phyloP scores from a whole-genome alignment of 2,113 vertebrate species.

The Galbula dea region DNA sequence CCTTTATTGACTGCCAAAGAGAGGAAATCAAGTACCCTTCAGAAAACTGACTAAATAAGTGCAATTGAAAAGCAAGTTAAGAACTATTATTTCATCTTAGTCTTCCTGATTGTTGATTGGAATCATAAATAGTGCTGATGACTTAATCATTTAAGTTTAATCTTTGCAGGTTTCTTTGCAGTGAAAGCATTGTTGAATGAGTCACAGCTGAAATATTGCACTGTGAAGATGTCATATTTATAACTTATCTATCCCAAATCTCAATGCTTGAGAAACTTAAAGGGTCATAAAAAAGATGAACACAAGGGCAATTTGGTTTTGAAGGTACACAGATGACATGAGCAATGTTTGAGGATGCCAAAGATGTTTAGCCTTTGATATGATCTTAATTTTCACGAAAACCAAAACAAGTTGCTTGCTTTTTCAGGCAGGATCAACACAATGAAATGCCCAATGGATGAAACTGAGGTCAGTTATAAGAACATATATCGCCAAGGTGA shows the following conservation, averaged over 20 bases:
- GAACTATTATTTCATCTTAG: background rate
- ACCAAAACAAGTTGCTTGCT: background rate
- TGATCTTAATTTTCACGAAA: background rate
- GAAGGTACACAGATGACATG: background rate
- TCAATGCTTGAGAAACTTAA: background rate
- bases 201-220: background rate
- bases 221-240: background rate
- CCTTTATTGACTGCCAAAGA: background rate
- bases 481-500: fast-evolving
- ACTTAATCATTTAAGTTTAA: background rate
- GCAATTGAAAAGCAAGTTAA: background rate
- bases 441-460: background rate
- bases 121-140: background rate
- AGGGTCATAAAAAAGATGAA: background rate
- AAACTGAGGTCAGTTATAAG: background rate
- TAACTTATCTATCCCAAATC: background rate
- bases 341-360: background rate
- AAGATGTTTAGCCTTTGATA: background rate
- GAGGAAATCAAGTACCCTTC: background rate
- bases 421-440: background rate
- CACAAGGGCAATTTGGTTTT: background rate
- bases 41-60: background rate
- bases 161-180: background rate
- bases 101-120: background rate
- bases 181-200: background rate